Base-by-base conservation (phyloP, 2,113 vertebrate genomes). In the Sigmodon hispidus region DNA sequence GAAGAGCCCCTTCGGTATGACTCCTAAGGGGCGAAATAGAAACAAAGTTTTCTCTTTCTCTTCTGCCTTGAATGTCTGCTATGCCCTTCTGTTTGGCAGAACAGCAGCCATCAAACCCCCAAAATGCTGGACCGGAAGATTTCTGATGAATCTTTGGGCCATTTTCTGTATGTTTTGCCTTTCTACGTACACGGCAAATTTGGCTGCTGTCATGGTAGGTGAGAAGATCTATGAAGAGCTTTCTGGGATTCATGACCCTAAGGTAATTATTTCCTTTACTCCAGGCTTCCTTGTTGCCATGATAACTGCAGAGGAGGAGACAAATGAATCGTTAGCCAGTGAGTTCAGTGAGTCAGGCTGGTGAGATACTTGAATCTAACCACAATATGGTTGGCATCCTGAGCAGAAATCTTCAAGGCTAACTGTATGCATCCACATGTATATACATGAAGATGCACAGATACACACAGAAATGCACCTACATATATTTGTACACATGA, bases 71-170 rank as follows among this genome's bases (percentile, higher is more conserved):
- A 99, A 99, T 1, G 98, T 99, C 87, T 99, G 99, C 97, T 99
- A 99, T 6, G 98, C 99, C 0, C 99, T 99, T 92, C 97, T 99
- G 36, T 99, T 99, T 98, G 99, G 99, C 96, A 98, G 99, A 98
- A 99, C 99, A 72, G 98, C 98, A 95, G 98, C 99, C 90, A 99
- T 99, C 96, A 99, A 99, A 97, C 98, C 99, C 17, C 99, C 99
- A 2, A 99, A 99, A 97, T 99, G 99, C 96, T 99, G 99, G 99
- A 99, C 99, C 88, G 99, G 99, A 97, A 98, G 99, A 48, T 99
- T 99, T 98, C 98, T 99, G 90, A 99, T 99, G 99, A 99, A 99
- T 93, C 98, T 99, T n/a, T 99, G 99, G 99, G 99, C 99, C 94
- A 99, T 99, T 96, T 99, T 99, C 96, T 99, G 99, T 97, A 98